These are phyloP conservation scores for Ochlodes sylvanus DNA, from an alignment of 2,888 invertebrate genomes.

Conservation along the genomic window DNA sequence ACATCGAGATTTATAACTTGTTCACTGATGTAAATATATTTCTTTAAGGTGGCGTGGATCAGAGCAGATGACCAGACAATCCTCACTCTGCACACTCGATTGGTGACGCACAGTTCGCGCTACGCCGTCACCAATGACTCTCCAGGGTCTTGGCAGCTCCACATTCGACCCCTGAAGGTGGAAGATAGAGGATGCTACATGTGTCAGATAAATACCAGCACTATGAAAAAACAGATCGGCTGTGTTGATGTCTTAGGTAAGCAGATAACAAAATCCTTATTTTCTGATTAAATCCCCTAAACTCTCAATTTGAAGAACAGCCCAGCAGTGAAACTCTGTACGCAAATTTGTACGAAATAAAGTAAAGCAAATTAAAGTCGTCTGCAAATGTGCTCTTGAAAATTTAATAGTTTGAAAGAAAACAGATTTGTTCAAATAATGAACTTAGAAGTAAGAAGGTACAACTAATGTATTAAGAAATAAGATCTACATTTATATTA, in stretches of 20 bases:
- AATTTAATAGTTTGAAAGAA: too few relatives aligned
- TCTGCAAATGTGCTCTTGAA: too few relatives aligned
- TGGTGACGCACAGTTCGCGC: constrained; percentile 90
- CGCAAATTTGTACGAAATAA: too few relatives aligned
- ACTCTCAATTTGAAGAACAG: too few relatives aligned
- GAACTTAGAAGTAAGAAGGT: too few relatives aligned
- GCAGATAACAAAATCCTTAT: constrained; percentile 46
- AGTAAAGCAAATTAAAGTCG: too few relatives aligned
- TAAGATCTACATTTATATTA: too few relatives aligned
- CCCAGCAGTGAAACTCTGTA: too few relatives aligned
- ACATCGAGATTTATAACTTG: too few relatives aligned
- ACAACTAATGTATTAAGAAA: too few relatives aligned
- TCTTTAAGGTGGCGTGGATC: constrained; percentile 89
- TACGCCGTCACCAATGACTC: constrained; percentile 89
- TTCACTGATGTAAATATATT: background rate
- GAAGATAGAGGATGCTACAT: constrained; percentile 92
- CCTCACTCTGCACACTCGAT: constrained; percentile 89
- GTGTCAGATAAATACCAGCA: constrained; percentile 92
- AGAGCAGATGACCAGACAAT: constrained; percentile 91
- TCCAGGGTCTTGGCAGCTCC: constrained; percentile 89
- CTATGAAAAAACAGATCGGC: constrained; percentile 91
- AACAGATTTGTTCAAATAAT: too few relatives aligned
- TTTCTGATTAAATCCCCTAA: too few relatives aligned
- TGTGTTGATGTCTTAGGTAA: constrained; percentile 92
- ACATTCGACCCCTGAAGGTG: constrained; percentile 89